Evolutionary conservation across 2,888 invertebrate genomes (phyloP).

Genomic region (Rhimphoctona megacephalus): DNA sequence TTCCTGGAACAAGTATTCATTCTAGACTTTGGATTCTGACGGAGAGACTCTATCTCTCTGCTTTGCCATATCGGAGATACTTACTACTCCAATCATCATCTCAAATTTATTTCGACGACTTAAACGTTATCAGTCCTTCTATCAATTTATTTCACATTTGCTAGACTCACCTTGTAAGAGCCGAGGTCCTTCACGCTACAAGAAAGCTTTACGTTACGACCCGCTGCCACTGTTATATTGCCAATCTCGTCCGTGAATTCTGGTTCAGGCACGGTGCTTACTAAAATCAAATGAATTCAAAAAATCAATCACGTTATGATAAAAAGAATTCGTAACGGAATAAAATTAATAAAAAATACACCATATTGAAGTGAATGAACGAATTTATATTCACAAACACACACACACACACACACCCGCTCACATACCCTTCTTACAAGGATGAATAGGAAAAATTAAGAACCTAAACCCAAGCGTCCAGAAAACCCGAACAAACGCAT

Average conservation of each 20-base stretch:
- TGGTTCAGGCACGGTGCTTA: constrained; percentile 91
- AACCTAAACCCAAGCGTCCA: not conserved
- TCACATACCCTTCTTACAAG: not conserved
- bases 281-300: constrained; percentile 86
- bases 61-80: not conserved
- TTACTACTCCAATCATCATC: not conserved
- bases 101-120: not conserved
- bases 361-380: too few relatives aligned
- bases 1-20: not conserved
- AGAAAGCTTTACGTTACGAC: constrained; percentile 94
- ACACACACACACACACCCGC: too few relatives aligned
- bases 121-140: not conserved
- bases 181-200: constrained; percentile 97
- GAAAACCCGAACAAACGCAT: not conserved
- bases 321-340: not conserved
- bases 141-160: not conserved
- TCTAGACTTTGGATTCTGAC: not conserved
- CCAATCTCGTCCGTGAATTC: constrained; percentile 96
- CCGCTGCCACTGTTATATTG: constrained; percentile 96
- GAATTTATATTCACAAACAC: too few relatives aligned
- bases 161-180: constrained; percentile 92
- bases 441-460: not conserved
- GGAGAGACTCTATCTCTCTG: not conserved
- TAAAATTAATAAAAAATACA: not conserved
- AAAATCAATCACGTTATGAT: not conserved